Conservation (phyloP, 2,888 invertebrate species). For the Pogonocherus hispidulus region DNA sequence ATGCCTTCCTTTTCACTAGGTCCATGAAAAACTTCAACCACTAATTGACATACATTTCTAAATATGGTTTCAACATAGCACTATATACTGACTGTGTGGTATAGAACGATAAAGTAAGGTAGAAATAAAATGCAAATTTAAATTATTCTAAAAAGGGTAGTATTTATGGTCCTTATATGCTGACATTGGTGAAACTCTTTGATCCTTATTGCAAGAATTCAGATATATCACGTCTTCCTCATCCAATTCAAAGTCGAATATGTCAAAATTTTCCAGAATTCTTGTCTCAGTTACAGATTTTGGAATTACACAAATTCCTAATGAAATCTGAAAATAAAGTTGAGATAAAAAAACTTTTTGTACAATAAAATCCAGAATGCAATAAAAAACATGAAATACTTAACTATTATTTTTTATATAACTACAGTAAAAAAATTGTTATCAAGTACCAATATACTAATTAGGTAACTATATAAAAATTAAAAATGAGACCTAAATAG, state of each 20-base stretch:
- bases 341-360: too few species aligned
- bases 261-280: conserved; percentile 79
- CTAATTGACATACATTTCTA: too few species aligned
- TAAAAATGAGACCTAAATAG: too few species aligned
- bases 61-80: too few species aligned
- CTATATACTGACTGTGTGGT: too few species aligned
- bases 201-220: conserved; percentile 79
- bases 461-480: too few species aligned
- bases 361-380: background rate
- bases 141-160: conserved; percentile 63
- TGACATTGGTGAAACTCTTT: conserved; percentile 69
- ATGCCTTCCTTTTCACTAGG: too few species aligned
- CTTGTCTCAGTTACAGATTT: conserved; percentile 84
- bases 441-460: too few species aligned
- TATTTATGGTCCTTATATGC: conserved; percentile 63
- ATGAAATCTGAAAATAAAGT: conserved; percentile 55
- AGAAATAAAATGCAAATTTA: background rate
- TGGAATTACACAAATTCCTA: conserved; percentile 76
- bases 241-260: conserved; percentile 82
- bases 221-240: conserved; percentile 78
- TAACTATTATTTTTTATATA: too few species aligned
- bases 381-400: background rate
- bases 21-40: too few species aligned
- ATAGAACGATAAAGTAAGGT: too few species aligned
- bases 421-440: too few species aligned